A percentile compares a stretch with the other conserved stretches of the same genome.
Conservation (phyloP, 2,113 vertebrate genomes). For the Cercopithecus mona region DNA sequence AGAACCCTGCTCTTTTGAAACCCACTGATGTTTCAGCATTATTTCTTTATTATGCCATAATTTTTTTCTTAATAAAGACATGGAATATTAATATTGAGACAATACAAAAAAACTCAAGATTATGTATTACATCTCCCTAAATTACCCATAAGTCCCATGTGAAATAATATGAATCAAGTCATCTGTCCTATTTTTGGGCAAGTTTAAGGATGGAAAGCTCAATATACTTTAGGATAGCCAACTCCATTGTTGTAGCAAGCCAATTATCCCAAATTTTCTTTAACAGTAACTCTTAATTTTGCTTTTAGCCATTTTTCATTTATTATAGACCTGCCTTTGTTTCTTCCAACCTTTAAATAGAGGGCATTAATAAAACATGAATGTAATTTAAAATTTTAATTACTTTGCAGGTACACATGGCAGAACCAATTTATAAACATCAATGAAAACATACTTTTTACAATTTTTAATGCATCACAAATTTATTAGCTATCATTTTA, state of each 20-base stretch:
- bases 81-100: not conserved
- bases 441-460: conserved; percentile 42
- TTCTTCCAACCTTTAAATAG: conserved; percentile 41
- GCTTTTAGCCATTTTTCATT: conserved; percentile 54
- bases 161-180: not conserved
- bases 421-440: conserved; percentile 57
- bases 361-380: conserved; percentile 24
- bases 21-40: not conserved
- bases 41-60: not conserved
- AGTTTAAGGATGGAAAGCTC: not conserved
- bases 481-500: conserved; percentile 43
- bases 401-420: conserved; percentile 47
- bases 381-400: conserved; percentile 63
- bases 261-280: conserved; percentile 50
- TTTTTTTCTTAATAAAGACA: not conserved
- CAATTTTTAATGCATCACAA: not conserved
- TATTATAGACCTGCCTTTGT: conserved; percentile 30
- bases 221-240: not conserved
- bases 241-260: not conserved
- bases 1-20: not conserved
- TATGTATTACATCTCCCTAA: not conserved
- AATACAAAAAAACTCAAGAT: not conserved
- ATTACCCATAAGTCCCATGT: not conserved
- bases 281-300: conserved; percentile 49
- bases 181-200: not conserved